These are phyloP conservation scores for Fulica atra DNA, from an alignment of 2,113 vertebrate genomes.

Conservation along the genomic window DNA sequence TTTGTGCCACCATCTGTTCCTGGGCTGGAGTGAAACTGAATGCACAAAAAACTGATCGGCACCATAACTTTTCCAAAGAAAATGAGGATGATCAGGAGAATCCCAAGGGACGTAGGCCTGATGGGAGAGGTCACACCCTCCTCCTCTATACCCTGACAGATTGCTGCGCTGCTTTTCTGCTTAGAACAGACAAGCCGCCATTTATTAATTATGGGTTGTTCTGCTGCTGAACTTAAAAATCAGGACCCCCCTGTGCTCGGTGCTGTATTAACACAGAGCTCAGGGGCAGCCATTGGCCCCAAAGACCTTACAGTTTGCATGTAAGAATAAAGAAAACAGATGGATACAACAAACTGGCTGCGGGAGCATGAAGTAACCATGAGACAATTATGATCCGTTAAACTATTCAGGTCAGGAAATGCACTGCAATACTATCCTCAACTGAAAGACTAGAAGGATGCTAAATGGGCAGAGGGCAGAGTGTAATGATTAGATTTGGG, in stretches of 20 bases:
- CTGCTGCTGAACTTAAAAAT: slow-evolving; percentile 56
- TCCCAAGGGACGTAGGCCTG: slow-evolving; percentile 43
- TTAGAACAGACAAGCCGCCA: slow-evolving; percentile 41
- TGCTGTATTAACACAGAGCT: slow-evolving; percentile 57
- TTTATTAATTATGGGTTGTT: slow-evolving; percentile 68
- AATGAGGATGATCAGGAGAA: slow-evolving; percentile 62
- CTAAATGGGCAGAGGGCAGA: slow-evolving; percentile 66
- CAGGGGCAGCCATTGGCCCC: slow-evolving; percentile 24
- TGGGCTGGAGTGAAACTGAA: slow-evolving; percentile 65
- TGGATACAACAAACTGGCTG: slow-evolving; percentile 43
- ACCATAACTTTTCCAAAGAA: slow-evolving; percentile 68
- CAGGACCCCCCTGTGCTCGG: background rate
- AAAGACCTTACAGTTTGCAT: slow-evolving; percentile 57
- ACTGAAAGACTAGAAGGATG: slow-evolving; percentile 65
- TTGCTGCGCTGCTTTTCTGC: slow-evolving; percentile 56
- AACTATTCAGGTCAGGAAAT: slow-evolving; percentile 71
- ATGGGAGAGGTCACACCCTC: slow-evolving; percentile 63
- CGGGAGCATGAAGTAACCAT: slow-evolving; percentile 57
- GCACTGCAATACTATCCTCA: slow-evolving; percentile 57
- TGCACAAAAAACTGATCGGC: slow-evolving; percentile 56
- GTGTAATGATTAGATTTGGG: slow-evolving; percentile 68
- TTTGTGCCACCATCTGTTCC: slow-evolving; percentile 71
- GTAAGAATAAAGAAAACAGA: slow-evolving; percentile 59
- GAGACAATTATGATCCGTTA: slow-evolving; percentile 67
- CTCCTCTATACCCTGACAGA: slow-evolving; percentile 59